Evolutionary conservation across 2,888 invertebrate genomes (phyloP), one percentile per base, ranked within the genome.

Genomic region (Thymelicus acteon): DNA sequence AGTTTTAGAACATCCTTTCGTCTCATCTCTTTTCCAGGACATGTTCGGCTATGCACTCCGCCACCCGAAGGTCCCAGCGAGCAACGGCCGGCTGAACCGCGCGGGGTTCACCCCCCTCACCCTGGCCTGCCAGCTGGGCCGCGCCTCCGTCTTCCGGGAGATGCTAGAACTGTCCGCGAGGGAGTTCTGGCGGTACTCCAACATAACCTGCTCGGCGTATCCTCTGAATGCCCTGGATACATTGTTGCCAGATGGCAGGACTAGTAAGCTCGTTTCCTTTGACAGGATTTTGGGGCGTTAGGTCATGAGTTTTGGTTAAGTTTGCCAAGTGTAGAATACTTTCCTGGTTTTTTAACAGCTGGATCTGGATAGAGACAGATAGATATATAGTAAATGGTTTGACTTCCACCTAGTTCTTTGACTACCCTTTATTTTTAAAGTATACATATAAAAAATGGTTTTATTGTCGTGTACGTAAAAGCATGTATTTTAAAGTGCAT

Each of bases 141-240:
- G 99, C 71, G 98, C 98, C 48, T 97, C 98, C 79, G 98, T 99
- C 75, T 99, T 99, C 93, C 96, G 98, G 77, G 99, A 99, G 93
- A 99, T 99, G 98, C 95, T 99, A 88, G 99, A 99, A 87, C 95
- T 99, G 8, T 98, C 97, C 10, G 97, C 97, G 13, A 95, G 98
- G 86, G 99, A 99, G 91, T 98, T 99, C 92, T 99, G 99, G 99
- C 95, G 99, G 66, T 99, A 99, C 93, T 99, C 99, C 84, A 99
- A 99, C 85, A 99, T 99, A 79, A 99, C 98, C 10, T 99, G 99
- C 89, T 99, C 99, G 0, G 99, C 98, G 6, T 99, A 99, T 89
- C 99, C 99, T 0, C 93, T 99, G 67, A 98, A 98, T 86, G 98
- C 99, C 2, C 93, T 99, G 80, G 99, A 99, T 86, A 99, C 99